Percentiles rank a stretch among this genome's conserved stretches.
Conservation (phyloP, 2,888 invertebrate genomes). For the Lamellibrachia satsuma region DNA sequence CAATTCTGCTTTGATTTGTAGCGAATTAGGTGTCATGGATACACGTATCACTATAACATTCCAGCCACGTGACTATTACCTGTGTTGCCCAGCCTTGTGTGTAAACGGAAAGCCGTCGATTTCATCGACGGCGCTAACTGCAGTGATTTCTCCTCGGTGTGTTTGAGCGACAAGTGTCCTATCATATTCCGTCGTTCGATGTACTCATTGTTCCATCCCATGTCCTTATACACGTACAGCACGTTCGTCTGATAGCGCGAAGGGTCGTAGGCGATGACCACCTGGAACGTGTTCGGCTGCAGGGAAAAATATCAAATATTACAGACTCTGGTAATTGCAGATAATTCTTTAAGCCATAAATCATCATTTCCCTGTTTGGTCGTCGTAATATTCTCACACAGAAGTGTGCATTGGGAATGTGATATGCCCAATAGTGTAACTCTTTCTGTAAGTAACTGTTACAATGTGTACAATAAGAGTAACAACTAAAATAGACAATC, state of each 20-base stretch:
- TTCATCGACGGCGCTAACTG: neutral
- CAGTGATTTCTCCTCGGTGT: neutral
- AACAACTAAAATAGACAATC: no score
- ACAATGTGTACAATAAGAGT: no score
- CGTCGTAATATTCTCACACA: neutral
- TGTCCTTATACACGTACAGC: neutral
- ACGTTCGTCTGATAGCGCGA: neutral
- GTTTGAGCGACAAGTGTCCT: neutral
- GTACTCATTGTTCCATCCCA: neutral
- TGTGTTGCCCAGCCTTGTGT: slow-evolving; percentile 18
- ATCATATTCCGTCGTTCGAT: neutral
- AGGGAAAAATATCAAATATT: neutral
- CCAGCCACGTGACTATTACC: neutral
- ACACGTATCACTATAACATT: neutral
- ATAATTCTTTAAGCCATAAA: neutral
- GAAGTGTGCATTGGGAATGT: neutral
- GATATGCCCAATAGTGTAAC: no score
- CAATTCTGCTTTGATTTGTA: no score
- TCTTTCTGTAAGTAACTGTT: no score
- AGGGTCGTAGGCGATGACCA: slow-evolving; percentile 17
- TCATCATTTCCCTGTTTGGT: neutral
- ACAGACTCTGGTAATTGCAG: neutral
- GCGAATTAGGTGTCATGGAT: no score
- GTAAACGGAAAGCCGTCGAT: neutral
- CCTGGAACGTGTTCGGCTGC: slow-evolving; percentile 10